Conservation (phyloP, 2,797 vertebrate species). For the Danio albolineatus region DNA sequence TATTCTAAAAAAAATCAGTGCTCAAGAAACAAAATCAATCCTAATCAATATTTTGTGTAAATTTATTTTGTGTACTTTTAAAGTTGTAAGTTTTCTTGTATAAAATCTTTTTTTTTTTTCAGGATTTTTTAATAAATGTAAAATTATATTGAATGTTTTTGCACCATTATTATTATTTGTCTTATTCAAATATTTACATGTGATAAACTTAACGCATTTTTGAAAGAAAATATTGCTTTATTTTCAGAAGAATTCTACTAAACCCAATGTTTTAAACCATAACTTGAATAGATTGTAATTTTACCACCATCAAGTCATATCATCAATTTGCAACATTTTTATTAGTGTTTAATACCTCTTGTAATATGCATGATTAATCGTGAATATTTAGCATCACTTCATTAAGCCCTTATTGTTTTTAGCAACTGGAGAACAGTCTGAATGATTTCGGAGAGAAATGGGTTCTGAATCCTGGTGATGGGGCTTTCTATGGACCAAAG, state of each 20-base stretch:
- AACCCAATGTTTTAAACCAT: not conserved
- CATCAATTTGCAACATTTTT: not conserved
- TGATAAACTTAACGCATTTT: not conserved
- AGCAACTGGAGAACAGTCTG: constrained; percentile 98
- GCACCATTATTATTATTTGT: not conserved
- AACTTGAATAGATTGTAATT: not conserved
- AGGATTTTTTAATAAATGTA: not conserved
- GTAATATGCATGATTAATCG: not conserved
- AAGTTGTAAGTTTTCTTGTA: no score
- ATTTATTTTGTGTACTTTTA: no score
- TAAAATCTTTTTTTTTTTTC: no score
- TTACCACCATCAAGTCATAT: not conserved
- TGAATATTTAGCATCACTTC: not conserved
- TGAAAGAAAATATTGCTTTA: not conserved
- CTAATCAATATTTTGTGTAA: no score
- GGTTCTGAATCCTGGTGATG: constrained; percentile 95
- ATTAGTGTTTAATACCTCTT: not conserved
- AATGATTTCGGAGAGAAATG: constrained; percentile 96
- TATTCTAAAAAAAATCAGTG: no score
- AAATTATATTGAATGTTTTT: not conserved
- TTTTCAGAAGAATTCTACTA: not conserved
- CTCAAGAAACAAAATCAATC: no score
- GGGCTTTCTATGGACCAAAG: constrained; percentile 99
- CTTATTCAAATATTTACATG: no score
- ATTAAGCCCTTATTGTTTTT: constrained; percentile 39